Evolutionary conservation across 2,797 vertebrate genomes (phyloP).

Genomic region (Sebastes glaucus): DNA sequence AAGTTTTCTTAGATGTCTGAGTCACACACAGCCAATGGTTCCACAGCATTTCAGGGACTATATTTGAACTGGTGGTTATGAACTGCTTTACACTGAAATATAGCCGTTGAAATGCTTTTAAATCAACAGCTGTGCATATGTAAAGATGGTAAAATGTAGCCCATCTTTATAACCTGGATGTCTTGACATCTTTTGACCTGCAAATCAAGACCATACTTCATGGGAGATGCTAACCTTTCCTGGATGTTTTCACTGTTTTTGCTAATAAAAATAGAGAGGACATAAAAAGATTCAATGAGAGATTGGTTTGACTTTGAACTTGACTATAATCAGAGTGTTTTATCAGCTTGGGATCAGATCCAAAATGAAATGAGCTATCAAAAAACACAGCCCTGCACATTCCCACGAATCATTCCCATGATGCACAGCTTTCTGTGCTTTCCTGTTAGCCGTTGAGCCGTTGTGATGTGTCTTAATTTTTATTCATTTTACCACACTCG

Average conservation of each 20-base stretch:
- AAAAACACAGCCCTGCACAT: not conserved
- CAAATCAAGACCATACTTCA: not conserved
- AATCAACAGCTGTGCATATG: not conserved
- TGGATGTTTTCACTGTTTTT: not conserved
- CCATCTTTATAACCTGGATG: not conserved
- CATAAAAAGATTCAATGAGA: not conserved
- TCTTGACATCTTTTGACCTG: not conserved
- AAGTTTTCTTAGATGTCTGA: not conserved
- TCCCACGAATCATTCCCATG: constrained; percentile 7
- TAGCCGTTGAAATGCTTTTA: not conserved
- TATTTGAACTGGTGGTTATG: not conserved
- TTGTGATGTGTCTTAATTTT: not conserved
- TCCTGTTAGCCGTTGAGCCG: not conserved
- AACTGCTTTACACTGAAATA: not conserved
- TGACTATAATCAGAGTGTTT: constrained; percentile 3
- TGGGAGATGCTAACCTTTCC: not conserved
- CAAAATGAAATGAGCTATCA: not conserved
- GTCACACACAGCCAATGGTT: not conserved
- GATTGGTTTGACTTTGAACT: constrained; percentile 10
- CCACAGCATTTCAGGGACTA: not conserved
- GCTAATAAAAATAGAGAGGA: not conserved
- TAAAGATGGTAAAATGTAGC: not conserved
- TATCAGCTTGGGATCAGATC: constrained; percentile 22
- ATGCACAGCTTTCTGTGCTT: not conserved
- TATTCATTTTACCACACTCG: not conserved